Evolutionary conservation across 2,888 invertebrate genomes (phyloP).

Genomic region (Minunthozetes semirufus): DNA sequence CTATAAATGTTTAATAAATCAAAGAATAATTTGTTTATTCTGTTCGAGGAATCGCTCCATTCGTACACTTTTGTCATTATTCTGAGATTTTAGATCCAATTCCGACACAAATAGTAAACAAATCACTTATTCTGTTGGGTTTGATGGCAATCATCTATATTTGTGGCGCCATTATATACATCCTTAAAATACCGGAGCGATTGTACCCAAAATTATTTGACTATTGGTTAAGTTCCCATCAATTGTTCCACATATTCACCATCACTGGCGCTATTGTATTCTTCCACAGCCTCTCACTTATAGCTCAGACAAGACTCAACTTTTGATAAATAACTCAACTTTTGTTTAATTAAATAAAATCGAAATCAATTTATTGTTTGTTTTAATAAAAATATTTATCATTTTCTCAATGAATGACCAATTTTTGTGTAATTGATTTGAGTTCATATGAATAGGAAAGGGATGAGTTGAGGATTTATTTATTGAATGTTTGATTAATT

Average conservation of each 20-base stretch:
- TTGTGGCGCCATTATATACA: conserved; percentile 90
- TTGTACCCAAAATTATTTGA: conserved; percentile 85
- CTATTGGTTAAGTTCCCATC: conserved; percentile 99
- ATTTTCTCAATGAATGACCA: too few species aligned
- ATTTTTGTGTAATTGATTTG: too few species aligned
- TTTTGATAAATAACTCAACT: background rate
- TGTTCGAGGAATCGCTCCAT: background rate
- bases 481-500: too few species aligned
- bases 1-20: background rate
- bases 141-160: conserved; percentile 94
- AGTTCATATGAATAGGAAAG: too few species aligned
- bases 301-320: background rate
- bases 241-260: conserved; percentile 96
- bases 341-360: too few species aligned
- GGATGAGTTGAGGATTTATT: too few species aligned
- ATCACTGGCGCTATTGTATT: background rate
- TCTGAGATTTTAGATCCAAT: background rate
- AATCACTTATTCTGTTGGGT: conserved; percentile 48
- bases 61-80: background rate
- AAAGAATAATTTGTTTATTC: too few species aligned
- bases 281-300: conserved; percentile 16
- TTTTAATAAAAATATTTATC: too few species aligned
- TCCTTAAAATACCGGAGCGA: conserved; percentile 89
- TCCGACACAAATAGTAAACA: background rate
- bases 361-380: too few species aligned